Evolutionary conservation across 2,113 vertebrate species (phyloP).

Genomic region (Naja naja): DNA sequence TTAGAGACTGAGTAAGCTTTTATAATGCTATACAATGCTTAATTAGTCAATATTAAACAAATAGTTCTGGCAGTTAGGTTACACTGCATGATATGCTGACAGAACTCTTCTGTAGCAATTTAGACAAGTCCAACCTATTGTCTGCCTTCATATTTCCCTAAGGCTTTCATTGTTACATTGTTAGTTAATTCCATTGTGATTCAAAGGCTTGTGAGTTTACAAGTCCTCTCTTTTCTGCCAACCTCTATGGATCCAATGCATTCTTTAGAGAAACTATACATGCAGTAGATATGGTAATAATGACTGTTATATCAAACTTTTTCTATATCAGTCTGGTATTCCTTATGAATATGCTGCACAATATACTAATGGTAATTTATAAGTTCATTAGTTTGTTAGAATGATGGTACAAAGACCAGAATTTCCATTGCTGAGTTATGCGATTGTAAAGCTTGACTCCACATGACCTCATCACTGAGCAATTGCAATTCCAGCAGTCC

Average conservation of each 20-base stretch:
- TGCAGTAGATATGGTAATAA: not conserved
- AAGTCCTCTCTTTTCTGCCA: not conserved
- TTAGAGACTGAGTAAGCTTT: not conserved
- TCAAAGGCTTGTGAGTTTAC: not conserved
- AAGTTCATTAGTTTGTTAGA: not conserved
- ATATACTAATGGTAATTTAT: not conserved
- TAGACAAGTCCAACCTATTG: not conserved
- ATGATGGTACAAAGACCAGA: not conserved
- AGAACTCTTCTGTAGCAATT: not conserved
- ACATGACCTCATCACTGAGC: not conserved
- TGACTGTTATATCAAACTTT: not conserved
- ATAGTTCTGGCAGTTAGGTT: not conserved
- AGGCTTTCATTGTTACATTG: not conserved
- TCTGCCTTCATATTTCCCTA: not conserved
- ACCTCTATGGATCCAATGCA: not conserved
- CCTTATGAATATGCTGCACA: not conserved
- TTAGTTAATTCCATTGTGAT: not conserved
- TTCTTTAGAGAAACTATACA: not conserved
- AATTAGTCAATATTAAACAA: not conserved
- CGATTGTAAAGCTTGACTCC: not conserved
- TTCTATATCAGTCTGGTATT: not conserved
- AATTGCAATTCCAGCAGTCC: not conserved
- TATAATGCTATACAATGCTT: not conserved
- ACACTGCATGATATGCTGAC: not conserved
- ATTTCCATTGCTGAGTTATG: not conserved